Conservation (phyloP, 2,113 vertebrate genomes). For the Parotia lawesii region DNA sequence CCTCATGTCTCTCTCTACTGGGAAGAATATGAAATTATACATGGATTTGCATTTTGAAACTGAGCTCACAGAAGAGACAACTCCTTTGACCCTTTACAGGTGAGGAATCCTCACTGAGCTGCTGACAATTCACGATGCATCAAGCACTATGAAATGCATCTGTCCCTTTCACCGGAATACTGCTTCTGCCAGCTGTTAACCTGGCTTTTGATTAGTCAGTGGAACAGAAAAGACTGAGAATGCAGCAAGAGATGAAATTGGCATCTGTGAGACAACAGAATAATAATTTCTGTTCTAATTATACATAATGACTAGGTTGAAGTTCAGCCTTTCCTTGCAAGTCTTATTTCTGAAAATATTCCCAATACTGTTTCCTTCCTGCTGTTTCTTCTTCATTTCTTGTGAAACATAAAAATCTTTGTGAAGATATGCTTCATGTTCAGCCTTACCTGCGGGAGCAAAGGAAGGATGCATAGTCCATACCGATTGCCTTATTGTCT, state of each 20-base stretch:
- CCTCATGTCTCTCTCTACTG: background rate
- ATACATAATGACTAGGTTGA: background rate
- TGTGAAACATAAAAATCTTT: background rate
- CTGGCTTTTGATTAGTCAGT: background rate
- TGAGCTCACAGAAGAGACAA: background rate
- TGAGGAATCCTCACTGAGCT: background rate
- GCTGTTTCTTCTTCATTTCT: background rate
- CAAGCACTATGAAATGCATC: background rate
- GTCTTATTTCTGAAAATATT: background rate
- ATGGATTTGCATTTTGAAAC: background rate
- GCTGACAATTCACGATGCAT: background rate
- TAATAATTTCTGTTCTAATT: background rate
- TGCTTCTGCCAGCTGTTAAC: background rate
- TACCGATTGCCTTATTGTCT: fast-evolving
- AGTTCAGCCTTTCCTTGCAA: background rate
- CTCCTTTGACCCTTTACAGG: background rate
- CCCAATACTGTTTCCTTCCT: background rate
- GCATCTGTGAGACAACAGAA: background rate
- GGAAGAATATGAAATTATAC: background rate
- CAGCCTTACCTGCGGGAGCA: background rate
- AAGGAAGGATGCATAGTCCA: background rate
- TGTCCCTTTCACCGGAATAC: background rate
- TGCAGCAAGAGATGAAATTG: background rate
- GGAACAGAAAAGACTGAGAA: background rate
- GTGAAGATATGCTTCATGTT: background rate